phyloP scores from a whole-genome alignment of 2,113 vertebrate species.

The Micronycteris hirsuta region DNA sequence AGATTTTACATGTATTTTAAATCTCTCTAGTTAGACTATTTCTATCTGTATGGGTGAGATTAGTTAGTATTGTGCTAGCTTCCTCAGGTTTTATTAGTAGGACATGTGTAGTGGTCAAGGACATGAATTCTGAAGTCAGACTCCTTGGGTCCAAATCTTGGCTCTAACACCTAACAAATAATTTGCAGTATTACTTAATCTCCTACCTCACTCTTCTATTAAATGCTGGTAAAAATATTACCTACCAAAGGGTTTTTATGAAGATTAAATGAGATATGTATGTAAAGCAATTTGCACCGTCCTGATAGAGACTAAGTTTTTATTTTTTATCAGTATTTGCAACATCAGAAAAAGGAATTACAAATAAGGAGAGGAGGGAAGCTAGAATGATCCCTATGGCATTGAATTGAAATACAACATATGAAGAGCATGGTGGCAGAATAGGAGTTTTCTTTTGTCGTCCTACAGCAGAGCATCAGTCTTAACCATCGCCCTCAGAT shows the following conservation, averaged over 20 bases:
- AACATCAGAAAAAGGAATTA: not conserved
- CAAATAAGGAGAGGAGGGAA: not conserved
- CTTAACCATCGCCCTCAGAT: not conserved
- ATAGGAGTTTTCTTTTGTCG: not conserved
- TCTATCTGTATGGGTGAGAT: not conserved
- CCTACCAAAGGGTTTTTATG: not conserved
- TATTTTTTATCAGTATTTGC: not conserved
- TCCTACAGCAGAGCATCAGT: not conserved
- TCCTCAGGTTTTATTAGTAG: conserved; percentile 8
- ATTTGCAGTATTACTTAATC: not conserved
- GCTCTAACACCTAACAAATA: not conserved
- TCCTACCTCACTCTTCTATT: not conserved
- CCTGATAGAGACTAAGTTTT: not conserved
- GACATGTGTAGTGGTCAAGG: not conserved
- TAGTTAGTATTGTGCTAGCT: not conserved
- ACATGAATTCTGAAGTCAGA: not conserved
- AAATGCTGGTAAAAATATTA: conserved; percentile 26
- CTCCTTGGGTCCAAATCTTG: not conserved
- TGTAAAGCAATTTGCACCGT: not conserved
- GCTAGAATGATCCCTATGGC: not conserved
- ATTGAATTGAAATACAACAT: not conserved
- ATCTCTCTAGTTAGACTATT: not conserved
- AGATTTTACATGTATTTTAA: not conserved
- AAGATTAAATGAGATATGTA: not conserved
- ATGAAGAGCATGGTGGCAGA: not conserved